Evolutionary conservation across 2,113 vertebrate species (phyloP), one percentile per base, ranked within the genome.

Genomic region (Nicator chloris): DNA sequence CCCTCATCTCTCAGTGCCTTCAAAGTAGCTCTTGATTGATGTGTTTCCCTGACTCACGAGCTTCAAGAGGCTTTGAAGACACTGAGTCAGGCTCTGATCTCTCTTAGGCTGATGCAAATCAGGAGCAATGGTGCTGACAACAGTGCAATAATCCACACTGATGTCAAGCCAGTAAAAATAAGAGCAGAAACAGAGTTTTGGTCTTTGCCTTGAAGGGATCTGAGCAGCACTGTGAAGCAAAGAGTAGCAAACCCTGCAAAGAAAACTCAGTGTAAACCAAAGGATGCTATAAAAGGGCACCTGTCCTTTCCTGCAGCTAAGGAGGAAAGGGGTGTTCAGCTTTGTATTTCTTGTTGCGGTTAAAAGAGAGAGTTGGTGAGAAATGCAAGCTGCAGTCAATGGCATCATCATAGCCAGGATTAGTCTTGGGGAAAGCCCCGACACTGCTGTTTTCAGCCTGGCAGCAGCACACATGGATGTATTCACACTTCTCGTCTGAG

Each of bases 81-180:
- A 68, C 79, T 71, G 72, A 88, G 92, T 85, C 79, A 47, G 64
- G 95, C 95, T 96, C 92, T 94, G 96, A 96, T 97, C 96, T 95
- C 76, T 88, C 88, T 54, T 22, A 72, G 50, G 27, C 93, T 85
- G 92, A 96, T 96, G 95, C 95, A 96, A 97, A 93, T 97, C 83
- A 96, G 94, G 96, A 97, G 90, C 90, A 83, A 45, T 27, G 93
- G 82, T 90, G 93, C 95, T 96, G 95, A 97, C 95, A 96, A 77
- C 92, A 91, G 90, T 88, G 87, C 93, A 91, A 82, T 88, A 88
- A 90, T 59, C 92, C 92, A 94, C 95, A 77, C 87, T 96, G 93
- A 95, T 95, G 95, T 95, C 93, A 91, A 91, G 95, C 94, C 95
- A 96, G 95, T 61, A 92, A 93, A 97, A 96, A 95, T 94, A 95